Conservation (phyloP, 2,797 vertebrate species). For the Philypnodon macrostomus region DNA sequence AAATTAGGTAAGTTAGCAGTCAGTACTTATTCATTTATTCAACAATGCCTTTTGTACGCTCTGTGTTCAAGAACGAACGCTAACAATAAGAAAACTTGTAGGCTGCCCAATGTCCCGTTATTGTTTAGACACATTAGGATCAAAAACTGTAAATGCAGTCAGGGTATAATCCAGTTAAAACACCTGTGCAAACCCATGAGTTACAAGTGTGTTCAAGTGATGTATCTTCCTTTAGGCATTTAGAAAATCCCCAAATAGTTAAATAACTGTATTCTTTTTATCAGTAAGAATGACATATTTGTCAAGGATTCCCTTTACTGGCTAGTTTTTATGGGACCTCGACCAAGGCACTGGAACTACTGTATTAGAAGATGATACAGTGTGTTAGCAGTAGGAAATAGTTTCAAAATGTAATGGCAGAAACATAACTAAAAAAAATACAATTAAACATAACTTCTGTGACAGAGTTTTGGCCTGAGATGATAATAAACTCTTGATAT, state of each 20-base stretch:
- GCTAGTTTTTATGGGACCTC: slow-evolving; percentile 3
- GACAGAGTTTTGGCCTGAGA: too few relatives aligned
- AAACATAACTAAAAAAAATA: too few relatives aligned
- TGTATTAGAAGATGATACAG: too few relatives aligned
- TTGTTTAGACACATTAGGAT: slow-evolving; percentile 1
- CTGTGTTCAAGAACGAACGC: slow-evolving; percentile 2
- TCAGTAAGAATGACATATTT: slow-evolving; percentile 43
- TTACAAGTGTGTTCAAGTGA: slow-evolving; percentile 36
- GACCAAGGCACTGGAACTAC: too few relatives aligned
- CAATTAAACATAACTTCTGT: too few relatives aligned
- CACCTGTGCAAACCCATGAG: slow-evolving; percentile 4
- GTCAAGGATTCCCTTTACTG: slow-evolving; percentile 48
- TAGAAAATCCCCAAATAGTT: slow-evolving; percentile 34
- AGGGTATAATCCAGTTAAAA: slow-evolving; percentile 7
- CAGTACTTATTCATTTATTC: slow-evolving; percentile 7
- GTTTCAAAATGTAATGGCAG: too few relatives aligned
- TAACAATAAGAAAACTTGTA: slow-evolving; percentile 1
- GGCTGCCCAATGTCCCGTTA: neutral
- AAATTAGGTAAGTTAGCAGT: neutral
- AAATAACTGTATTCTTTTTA: slow-evolving; percentile 44
- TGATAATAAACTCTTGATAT: slow-evolving; percentile 30
- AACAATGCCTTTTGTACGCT: neutral
- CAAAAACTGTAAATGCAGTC: neutral
- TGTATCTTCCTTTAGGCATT: slow-evolving; percentile 28
- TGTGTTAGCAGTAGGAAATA: too few relatives aligned